Percentiles rank a stretch among this genome's conserved stretches.
Evolutionary conservation across 2,113 vertebrate genomes (phyloP).

Genomic region (Calonectris borealis): DNA sequence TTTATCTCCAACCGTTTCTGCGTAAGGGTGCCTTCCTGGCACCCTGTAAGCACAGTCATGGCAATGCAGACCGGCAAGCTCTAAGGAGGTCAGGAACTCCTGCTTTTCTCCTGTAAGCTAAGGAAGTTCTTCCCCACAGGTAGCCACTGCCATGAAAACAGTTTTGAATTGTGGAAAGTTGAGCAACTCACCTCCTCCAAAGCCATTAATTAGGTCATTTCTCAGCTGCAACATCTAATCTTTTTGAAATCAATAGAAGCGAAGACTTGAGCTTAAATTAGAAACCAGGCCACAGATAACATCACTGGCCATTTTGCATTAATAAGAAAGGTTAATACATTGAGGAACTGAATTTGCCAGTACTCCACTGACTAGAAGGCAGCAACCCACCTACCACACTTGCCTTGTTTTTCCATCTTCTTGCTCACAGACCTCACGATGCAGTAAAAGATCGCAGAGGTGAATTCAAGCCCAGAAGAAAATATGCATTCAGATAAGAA

Average conservation of each 20-base stretch:
- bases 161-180: not conserved
- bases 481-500: not conserved
- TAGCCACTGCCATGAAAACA: not conserved
- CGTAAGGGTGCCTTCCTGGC: not conserved
- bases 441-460: not conserved
- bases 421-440: not conserved
- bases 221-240: constrained; percentile 14
- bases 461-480: not conserved
- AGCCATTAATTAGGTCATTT: constrained; percentile 9
- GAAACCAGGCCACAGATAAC: constrained; percentile 13
- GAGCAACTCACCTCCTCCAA: not conserved
- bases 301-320: not conserved
- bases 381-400: not conserved
- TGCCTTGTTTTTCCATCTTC: not conserved
- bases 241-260: not conserved
- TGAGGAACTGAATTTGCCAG: not conserved
- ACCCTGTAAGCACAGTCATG: fast-evolving
- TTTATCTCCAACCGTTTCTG: not conserved
- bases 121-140: not conserved
- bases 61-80: not conserved
- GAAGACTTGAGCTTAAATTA: constrained; percentile 10
- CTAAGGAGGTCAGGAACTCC: not conserved
- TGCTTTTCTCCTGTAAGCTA: not conserved
- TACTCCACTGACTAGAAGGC: not conserved
- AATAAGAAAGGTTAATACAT: not conserved